phyloP scores from a whole-genome alignment of 2,888 invertebrate genomes.

The Spisula solida region DNA sequence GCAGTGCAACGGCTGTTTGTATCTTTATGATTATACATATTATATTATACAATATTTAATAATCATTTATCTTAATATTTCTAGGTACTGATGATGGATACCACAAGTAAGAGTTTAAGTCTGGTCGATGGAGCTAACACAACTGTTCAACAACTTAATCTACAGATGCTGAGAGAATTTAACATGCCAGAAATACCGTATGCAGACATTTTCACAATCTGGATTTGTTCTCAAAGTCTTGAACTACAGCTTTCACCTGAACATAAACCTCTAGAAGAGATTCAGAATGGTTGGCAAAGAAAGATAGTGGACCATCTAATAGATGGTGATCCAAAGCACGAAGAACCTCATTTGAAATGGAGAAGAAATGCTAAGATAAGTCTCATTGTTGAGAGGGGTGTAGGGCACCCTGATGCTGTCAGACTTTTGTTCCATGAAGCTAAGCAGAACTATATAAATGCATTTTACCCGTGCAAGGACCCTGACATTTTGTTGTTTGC shows the following conservation, averaged over 20 bases:
- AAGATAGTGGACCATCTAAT: constrained; percentile 84
- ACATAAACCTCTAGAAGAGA: constrained; percentile 87
- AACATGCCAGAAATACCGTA: constrained; percentile 83
- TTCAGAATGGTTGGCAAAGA: constrained; percentile 85
- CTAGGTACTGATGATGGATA: constrained; percentile 86
- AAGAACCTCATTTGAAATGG: constrained; percentile 87
- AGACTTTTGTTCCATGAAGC: constrained; percentile 88
- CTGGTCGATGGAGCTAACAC: constrained; percentile 86
- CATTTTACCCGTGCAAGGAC: constrained; percentile 87
- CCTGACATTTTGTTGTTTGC: constrained; percentile 87
- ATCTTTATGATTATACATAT: too few relatives aligned
- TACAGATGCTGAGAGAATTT: constrained; percentile 86
- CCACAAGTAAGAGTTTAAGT: constrained; percentile 82
- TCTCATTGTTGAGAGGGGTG: constrained; percentile 84
- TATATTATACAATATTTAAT: too few relatives aligned
- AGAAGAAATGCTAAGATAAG: constrained; percentile 87
- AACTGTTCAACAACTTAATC: constrained; percentile 87
- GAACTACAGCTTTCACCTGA: constrained; percentile 88
- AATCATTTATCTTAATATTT: constrained; percentile 3
- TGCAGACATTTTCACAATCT: constrained; percentile 87
- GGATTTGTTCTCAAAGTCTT: constrained; percentile 88
- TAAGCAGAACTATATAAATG: constrained; percentile 87
- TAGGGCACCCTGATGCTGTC: constrained; percentile 84
- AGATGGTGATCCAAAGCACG: constrained; percentile 82
- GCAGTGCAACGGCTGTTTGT: too few relatives aligned